Percentiles rank a stretch among this genome's conserved stretches.
Evolutionary conservation across 2,113 vertebrate genomes (phyloP).

Genomic region (Dromaius novaehollandiae): DNA sequence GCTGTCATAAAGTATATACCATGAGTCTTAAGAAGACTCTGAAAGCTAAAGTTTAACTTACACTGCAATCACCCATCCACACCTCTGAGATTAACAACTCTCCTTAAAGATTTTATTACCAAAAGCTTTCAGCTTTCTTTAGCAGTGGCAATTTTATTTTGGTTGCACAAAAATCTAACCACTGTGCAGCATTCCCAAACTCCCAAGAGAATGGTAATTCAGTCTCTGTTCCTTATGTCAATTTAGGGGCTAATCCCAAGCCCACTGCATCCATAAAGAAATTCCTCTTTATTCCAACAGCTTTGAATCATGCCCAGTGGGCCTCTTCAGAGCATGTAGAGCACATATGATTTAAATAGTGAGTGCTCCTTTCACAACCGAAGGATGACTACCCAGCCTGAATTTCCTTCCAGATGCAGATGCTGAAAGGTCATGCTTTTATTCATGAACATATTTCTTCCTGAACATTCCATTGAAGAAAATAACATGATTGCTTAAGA

Average conservation of each 20-base stretch:
- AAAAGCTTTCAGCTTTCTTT: background rate
- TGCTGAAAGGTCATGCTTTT: constrained; percentile 60
- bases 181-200: background rate
- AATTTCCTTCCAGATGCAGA: constrained; percentile 30
- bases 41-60: background rate
- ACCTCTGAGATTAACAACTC: background rate
- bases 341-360: constrained; percentile 2
- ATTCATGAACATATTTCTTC: constrained; percentile 47
- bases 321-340: background rate
- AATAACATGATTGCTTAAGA: constrained; percentile 65
- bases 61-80: background rate
- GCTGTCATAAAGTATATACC: background rate
- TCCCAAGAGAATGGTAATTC: background rate
- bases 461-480: constrained; percentile 59
- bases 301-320: background rate
- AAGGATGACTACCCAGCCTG: background rate
- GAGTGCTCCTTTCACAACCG: constrained; percentile 40
- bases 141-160: background rate
- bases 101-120: background rate
- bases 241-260: background rate
- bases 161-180: background rate
- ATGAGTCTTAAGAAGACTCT: background rate
- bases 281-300: background rate
- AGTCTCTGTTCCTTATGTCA: background rate
- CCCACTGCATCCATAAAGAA: background rate